phyloP scores from a whole-genome alignment of 2,888 invertebrate genomes.

The Lasioglossum oenotherae region DNA sequence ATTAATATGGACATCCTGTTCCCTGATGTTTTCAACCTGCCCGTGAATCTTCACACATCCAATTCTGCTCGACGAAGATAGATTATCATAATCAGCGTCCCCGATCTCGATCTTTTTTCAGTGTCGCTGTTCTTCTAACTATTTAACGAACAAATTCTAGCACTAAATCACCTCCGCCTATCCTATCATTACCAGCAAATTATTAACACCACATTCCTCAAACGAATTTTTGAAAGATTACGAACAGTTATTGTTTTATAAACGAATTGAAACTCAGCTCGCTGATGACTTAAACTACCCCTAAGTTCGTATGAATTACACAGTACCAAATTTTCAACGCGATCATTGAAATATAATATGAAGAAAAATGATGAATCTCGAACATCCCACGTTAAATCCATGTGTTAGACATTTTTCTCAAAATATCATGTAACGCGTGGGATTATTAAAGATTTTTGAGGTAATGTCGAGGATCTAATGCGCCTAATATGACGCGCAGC shows the following conservation, averaged over 20 bases:
- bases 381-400: neutral
- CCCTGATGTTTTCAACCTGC: neutral
- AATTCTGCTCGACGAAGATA: neutral
- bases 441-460: neutral
- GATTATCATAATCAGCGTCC: slow-evolving; percentile 3
- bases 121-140: neutral
- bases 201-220: neutral
- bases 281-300: neutral
- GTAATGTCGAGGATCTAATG: neutral
- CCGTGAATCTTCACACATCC: slow-evolving; percentile 12
- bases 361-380: neutral
- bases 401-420: too few species aligned
- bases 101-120: neutral
- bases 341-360: neutral
- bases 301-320: neutral
- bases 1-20: slow-evolving; percentile 5
- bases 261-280: neutral
- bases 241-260: neutral
- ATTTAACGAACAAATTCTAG: neutral
- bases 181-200: neutral
- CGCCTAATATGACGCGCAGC: neutral
- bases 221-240: neutral
- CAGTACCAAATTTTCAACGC: neutral
- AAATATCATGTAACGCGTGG: neutral
- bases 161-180: neutral